Percentiles rank a stretch among this genome's conserved stretches.
Conservation (phyloP, 1,140 invertebrate genomes). For the Bombus soroeensis region DNA sequence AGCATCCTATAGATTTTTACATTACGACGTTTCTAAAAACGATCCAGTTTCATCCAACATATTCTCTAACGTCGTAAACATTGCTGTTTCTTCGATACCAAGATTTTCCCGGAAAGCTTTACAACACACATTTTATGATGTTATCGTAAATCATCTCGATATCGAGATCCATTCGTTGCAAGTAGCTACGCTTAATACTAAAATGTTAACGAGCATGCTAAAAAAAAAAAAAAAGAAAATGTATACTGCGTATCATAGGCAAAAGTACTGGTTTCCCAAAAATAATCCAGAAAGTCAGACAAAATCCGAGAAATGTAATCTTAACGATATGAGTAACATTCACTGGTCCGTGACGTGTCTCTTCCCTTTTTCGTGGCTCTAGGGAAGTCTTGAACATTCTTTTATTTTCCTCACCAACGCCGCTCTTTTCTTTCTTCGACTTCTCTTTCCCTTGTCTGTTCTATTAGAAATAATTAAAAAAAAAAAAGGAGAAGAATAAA, state of each 20-base stretch:
- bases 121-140: neutral
- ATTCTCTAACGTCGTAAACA: neutral
- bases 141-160: neutral
- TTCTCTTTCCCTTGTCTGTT: neutral
- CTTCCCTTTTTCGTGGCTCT: too few relatives aligned
- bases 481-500: too few relatives aligned
- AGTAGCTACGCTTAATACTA: constrained; percentile 3
- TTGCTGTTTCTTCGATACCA: neutral
- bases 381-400: neutral
- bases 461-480: neutral
- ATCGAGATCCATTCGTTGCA: neutral
- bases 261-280: constrained; percentile 5
- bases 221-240: neutral
- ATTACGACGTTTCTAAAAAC: neutral
- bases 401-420: neutral
- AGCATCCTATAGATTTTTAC: neutral
- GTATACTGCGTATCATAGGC: neutral
- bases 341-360: neutral
- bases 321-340: constrained; percentile 21
- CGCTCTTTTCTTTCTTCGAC: too few relatives aligned
- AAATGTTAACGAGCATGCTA: neutral
- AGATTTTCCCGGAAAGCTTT: neutral
- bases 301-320: constrained; percentile 39
- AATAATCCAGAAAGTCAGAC: constrained; percentile 19
- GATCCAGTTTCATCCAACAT: neutral